Evolutionary conservation across 2,113 vertebrate genomes (phyloP), one percentile per base, ranked within the genome.

Genomic region (Gobius niger): DNA sequence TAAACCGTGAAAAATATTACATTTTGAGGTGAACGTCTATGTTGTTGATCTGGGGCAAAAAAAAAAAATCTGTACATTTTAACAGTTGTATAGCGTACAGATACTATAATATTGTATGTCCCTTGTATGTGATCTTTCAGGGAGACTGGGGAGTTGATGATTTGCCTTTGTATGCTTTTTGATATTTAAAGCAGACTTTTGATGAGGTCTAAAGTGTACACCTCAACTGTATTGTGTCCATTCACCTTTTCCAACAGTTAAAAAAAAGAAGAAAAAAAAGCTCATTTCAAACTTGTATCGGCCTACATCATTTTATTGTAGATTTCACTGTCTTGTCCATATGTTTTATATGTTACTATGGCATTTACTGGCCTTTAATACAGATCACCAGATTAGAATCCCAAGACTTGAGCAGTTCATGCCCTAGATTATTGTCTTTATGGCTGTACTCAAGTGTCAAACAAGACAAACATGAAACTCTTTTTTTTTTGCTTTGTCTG

Each of bases 131-230:
- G 65, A 62, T 78, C 70, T 77, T 87, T 89, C 67, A 75, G 85
- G 82, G 79, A 86, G 66, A 73, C 65, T 68, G 70, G 67, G 70
- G 50, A 65, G 56, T 72, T 75, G 54, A 75, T 77, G 69, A 62
- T 63, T 60, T 63, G n/a, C 44, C 47, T 83, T 88, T 47, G 81
- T 85, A 87, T 90, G 89, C 90, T 85, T 92, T 91, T 83, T 81
- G 54, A 85, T 84, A 82, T 82, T 75, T 77, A 70, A 73, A 76
- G 72, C 73, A 77, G 70, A 70, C 63, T 82, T 78, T 80, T 76
- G 14, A 76, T 73, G 63, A 66, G 61, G 63, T 62, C 72, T 57
- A 57, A 16, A 5, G 15, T 69, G 66, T 24, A 63, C 61, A 77
- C 51, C 46, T 66, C 68, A 80, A 64, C 75, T 86, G 75, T 87